Percentiles rank a stretch among this genome's conserved stretches.
phyloP scores from a whole-genome alignment of 2,888 invertebrate species.

The Agrochola lychnidis region DNA sequence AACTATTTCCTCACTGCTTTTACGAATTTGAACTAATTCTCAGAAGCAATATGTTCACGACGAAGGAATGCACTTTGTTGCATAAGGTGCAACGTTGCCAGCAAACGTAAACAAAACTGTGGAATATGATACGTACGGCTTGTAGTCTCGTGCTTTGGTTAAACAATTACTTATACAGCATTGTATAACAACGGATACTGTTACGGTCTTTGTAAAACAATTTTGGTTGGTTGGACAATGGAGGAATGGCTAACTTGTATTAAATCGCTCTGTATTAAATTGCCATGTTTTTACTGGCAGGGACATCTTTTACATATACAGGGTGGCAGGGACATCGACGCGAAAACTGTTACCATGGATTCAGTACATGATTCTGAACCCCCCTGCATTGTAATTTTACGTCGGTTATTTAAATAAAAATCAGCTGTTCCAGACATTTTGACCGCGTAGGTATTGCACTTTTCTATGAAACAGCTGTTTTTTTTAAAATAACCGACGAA shows the following conservation, averaged over 20 bases:
- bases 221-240: constrained; percentile 15
- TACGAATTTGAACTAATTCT: constrained; percentile 35
- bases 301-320: too few relatives aligned
- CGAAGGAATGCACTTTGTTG: constrained; percentile 58
- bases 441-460: too few relatives aligned
- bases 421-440: too few relatives aligned
- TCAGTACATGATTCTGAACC: too few relatives aligned
- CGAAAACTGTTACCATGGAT: too few relatives aligned
- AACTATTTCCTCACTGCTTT: not conserved
- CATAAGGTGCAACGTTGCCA: constrained; percentile 53
- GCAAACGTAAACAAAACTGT: constrained; percentile 50
- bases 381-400: too few relatives aligned
- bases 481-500: too few relatives aligned
- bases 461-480: too few relatives aligned
- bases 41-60: constrained; percentile 36
- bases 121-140: constrained; percentile 55
- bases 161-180: constrained; percentile 40
- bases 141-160: constrained; percentile 22
- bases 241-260: not conserved
- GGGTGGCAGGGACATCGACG: too few relatives aligned
- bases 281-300: too few relatives aligned
- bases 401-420: too few relatives aligned
- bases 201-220: constrained; percentile 30
- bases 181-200: constrained; percentile 38
- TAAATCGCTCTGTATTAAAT: not conserved